phyloP scores from a whole-genome alignment of 1,140 invertebrate genomes.

The Tribolium castaneum region DNA sequence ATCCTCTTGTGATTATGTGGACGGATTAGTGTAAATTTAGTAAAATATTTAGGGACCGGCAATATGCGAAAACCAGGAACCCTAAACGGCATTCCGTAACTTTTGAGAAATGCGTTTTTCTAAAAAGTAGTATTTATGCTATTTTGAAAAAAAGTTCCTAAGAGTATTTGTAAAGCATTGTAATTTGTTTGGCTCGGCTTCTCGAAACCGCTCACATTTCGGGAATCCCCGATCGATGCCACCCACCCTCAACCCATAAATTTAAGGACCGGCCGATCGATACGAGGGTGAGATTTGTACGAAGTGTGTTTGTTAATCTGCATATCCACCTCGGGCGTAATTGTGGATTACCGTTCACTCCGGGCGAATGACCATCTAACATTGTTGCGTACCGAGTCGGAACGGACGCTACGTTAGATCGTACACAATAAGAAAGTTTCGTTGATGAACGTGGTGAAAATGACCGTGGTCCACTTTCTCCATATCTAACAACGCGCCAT shows the following conservation, averaged over 20 bases:
- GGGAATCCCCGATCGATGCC: constrained; percentile 1
- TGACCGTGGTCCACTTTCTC: constrained; percentile 43
- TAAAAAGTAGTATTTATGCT: no score
- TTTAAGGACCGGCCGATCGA: not conserved
- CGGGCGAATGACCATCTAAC: constrained; percentile 51
- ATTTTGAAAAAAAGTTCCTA: no score
- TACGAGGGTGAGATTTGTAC: constrained; percentile 8
- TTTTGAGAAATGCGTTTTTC: no score
- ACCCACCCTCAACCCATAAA: constrained; percentile 1
- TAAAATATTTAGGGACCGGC: no score
- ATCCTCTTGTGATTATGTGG: no score
- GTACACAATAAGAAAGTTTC: constrained; percentile 26
- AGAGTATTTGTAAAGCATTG: no score
- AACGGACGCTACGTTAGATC: constrained; percentile 40
- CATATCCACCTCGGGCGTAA: constrained; percentile 17
- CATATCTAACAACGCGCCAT: constrained; percentile 5
- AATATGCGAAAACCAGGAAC: no score
- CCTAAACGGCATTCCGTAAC: no score
- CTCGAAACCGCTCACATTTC: no score
- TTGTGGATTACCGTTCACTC: constrained; percentile 43
- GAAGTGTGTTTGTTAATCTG: constrained; percentile 26
- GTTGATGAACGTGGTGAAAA: constrained; percentile 39
- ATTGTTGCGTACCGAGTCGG: constrained; percentile 47
- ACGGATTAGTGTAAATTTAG: no score
- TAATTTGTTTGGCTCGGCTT: no score